A percentile compares a stretch with the other conserved stretches of the same genome.
These are phyloP conservation scores for Spea bombifrons DNA, from an alignment of 2,113 vertebrate genomes.

Conservation along the genomic window DNA sequence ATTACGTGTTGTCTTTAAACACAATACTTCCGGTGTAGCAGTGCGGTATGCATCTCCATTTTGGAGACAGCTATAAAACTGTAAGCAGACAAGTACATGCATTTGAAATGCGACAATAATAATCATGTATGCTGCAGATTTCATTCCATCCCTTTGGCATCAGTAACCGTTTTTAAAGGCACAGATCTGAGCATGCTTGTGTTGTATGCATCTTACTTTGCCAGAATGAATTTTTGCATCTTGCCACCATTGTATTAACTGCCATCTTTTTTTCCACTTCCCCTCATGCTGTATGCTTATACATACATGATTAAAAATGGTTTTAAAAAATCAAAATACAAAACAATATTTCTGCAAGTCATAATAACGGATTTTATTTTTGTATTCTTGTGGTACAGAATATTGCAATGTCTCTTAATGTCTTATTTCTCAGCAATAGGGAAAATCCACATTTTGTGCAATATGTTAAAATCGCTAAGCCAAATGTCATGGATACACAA, in stretches of 20 bases:
- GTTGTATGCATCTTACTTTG: slow-evolving; percentile 61
- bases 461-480: slow-evolving; percentile 59
- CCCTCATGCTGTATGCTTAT: slow-evolving; percentile 53
- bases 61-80: slow-evolving; percentile 52
- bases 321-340: slow-evolving; percentile 54
- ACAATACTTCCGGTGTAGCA: slow-evolving; percentile 43
- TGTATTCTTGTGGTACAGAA: slow-evolving; percentile 48
- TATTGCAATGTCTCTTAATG: slow-evolving; percentile 49
- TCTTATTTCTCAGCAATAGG: slow-evolving; percentile 54
- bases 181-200: slow-evolving; percentile 61
- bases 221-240: slow-evolving; percentile 61
- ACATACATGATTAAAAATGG: slow-evolving; percentile 61
- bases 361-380: slow-evolving; percentile 54
- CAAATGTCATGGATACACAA: slow-evolving; percentile 59
- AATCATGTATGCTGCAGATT: slow-evolving; percentile 57
- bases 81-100: slow-evolving; percentile 52
- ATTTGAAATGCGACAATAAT: slow-evolving; percentile 57
- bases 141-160: slow-evolving; percentile 52
- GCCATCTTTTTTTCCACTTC: slow-evolving; percentile 58
- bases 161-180: slow-evolving; percentile 52
- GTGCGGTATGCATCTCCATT: slow-evolving; percentile 50
- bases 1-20: slow-evolving; percentile 45
- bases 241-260: slow-evolving; percentile 54
- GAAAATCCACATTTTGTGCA: slow-evolving; percentile 58
- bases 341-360: slow-evolving; percentile 57